Evolutionary conservation across 92 coral and sea anemone species (phyloP), one percentile per base, ranked within the genome.

Genomic region (Paramuricea clavata): DNA sequence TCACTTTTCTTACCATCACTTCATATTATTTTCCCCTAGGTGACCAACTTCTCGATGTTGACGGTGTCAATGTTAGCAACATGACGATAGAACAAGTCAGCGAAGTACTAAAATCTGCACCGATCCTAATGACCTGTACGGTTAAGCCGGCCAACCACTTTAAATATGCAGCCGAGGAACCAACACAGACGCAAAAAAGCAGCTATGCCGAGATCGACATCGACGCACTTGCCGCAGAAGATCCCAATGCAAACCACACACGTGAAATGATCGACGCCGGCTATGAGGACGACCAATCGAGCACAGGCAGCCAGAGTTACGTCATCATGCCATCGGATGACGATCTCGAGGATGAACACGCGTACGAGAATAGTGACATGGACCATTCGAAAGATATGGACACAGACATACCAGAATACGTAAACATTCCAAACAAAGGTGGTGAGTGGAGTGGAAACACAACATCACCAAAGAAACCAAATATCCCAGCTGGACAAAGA

Each of bases 201-300:
- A 95, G 92, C 33, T 96, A 96, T 76, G 99, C 99, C 15, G 97
- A 91, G 68, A 76, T 96, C 44, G 99, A 96, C 86, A 76, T 96
- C 42, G 88, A 92, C 10, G 83, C 96, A 0, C 86, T 95, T 26
- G 75, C 83, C 27, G 74, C 69, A 25, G 68, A 57, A 15, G 92
- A 92, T 0, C 69, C 85, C 5, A 86, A 85, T 25, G 78, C 86
- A 1, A 77, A 83, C 13, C 87, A 83, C 44, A 67, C 69, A 31
- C 95, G 85, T 6, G 84, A 61, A 23, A 23, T 27, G 15, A 59
- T 36, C 1, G 33, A 32, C 15, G 73, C 84, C 34, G 73, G 65
- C 0, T 79, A 79, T 11, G 84, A 79, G 17, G 84, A 79, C 17
- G 84, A 79, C 73, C 84, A 79, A 36, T 79, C 84, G 25, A 78